A percentile compares a stretch with the other conserved stretches of the same genome.
phyloP scores from a whole-genome alignment of 1,140 invertebrate genomes.

The Tetragonula clypearis region DNA sequence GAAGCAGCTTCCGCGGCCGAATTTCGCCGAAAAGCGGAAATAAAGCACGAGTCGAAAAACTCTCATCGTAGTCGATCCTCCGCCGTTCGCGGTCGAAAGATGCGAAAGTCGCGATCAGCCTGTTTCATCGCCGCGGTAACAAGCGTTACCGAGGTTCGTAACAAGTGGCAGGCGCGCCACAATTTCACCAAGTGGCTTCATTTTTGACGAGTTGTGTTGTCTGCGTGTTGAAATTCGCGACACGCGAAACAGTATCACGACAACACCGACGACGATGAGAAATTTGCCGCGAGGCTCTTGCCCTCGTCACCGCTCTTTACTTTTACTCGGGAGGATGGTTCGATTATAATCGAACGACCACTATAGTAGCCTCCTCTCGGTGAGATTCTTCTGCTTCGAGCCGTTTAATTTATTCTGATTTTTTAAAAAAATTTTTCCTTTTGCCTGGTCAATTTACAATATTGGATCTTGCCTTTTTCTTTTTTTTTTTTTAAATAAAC shows the following conservation, averaged over 20 bases:
- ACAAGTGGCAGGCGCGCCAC: neutral
- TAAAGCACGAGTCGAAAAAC: slow-evolving; percentile 1
- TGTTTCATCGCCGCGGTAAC: neutral
- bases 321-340: neutral
- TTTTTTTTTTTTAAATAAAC: too few relatives aligned
- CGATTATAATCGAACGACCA: neutral
- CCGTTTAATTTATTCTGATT: too few relatives aligned
- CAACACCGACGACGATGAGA: neutral
- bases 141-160: neutral
- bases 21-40: neutral
- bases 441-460: too few relatives aligned
- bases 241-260: neutral
- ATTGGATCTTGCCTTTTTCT: too few relatives aligned
- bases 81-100: neutral
- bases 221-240: slow-evolving; percentile 17
- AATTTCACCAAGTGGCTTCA: neutral
- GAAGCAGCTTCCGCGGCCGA: neutral
- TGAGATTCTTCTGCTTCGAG: neutral
- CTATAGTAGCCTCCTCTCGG: neutral
- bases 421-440: too few relatives aligned
- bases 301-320: neutral
- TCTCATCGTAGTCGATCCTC: neutral
- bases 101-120: too few relatives aligned
- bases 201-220: neutral
- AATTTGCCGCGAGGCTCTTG: neutral